These are phyloP conservation scores for Drosophila testacea DNA, from an alignment of 2,888 invertebrate species.

Conservation along the genomic window DNA sequence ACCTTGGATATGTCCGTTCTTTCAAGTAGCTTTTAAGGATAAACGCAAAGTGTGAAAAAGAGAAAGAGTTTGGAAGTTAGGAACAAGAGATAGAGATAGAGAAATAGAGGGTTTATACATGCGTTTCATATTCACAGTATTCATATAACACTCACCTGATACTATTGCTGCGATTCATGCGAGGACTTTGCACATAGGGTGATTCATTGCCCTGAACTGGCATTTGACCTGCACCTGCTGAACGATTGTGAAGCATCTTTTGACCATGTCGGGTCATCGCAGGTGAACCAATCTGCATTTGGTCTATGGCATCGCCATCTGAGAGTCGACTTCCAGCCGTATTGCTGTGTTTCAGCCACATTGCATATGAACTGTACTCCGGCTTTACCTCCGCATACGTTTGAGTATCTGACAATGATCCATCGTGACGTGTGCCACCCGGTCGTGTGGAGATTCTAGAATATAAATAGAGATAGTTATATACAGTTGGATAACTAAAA, in stretches of 20 bases:
- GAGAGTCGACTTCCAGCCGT: conserved; percentile 92
- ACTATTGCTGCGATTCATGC: conserved; percentile 95
- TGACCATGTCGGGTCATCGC: conserved; percentile 87
- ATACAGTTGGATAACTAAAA: no score
- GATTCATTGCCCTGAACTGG: conserved; percentile 79
- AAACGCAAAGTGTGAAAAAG: conserved; percentile 23
- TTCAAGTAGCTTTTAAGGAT: conserved; percentile 90
- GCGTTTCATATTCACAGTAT: conserved; percentile 9
- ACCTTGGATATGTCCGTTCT: conserved; percentile 97
- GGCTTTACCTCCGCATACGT: conserved; percentile 90
- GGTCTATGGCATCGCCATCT: conserved; percentile 96
- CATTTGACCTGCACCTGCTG: conserved; percentile 51
- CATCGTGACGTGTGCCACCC: conserved; percentile 88
- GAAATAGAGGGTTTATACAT: conserved; percentile 21
- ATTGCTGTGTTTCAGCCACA: conserved; percentile 95
- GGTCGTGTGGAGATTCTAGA: conserved; percentile 79
- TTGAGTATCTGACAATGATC: conserved; percentile 94
- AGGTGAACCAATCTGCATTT: conserved; percentile 90
- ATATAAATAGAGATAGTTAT: not conserved
- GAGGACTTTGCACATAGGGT: conserved; percentile 86
- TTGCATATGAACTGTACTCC: conserved; percentile 93
- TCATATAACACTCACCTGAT: conserved; percentile 89
- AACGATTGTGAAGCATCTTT: conserved; percentile 84
- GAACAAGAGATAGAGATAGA: conserved; percentile 9
- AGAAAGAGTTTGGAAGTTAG: conserved; percentile 23